Conservation (phyloP, 2,888 invertebrate genomes). For the Clunio marinus region DNA sequence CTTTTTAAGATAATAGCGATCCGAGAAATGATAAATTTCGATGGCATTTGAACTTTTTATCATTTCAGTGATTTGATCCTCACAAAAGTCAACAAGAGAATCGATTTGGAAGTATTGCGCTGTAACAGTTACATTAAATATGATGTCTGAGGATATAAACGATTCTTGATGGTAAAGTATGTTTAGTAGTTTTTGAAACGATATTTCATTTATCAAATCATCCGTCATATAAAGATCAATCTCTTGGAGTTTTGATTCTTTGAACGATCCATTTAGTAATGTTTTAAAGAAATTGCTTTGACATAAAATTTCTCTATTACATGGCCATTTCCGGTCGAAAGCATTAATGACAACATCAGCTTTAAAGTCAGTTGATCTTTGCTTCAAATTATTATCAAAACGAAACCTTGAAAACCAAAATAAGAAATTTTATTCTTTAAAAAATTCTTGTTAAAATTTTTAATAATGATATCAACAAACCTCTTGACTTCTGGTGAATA, state of each 20-base stretch:
- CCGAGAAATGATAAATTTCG: conserved; percentile 24
- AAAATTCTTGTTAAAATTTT: too few species aligned
- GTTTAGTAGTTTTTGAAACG: conserved; percentile 16
- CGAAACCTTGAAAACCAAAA: conserved; percentile 18
- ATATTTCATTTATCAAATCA: conserved; percentile 16
- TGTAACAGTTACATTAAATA: conserved; percentile 12
- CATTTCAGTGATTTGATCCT: neutral
- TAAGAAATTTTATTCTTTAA: too few species aligned
- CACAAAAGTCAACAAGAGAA: conserved; percentile 1
- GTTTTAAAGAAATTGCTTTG: conserved; percentile 15
- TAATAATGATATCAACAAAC: neutral
- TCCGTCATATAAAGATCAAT: neutral
- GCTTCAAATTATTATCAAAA: conserved; percentile 2
- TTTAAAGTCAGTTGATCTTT: neutral
- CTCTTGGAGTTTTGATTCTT: conserved; percentile 11
- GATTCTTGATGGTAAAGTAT: neutral
- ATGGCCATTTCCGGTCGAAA: conserved; percentile 11
- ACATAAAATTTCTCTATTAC: conserved; percentile 3
- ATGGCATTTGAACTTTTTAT: conserved; percentile 3
- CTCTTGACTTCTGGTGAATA: too few species aligned
- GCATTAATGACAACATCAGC: too few species aligned
- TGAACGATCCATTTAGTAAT: neutral
- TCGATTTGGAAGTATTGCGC: conserved; percentile 28
- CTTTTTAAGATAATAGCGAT: conserved; percentile 18
- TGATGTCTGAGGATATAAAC: neutral